These are phyloP conservation scores for Pseudococcus longispinus DNA, from an alignment of 2,888 invertebrate genomes.

Conservation along the genomic window DNA sequence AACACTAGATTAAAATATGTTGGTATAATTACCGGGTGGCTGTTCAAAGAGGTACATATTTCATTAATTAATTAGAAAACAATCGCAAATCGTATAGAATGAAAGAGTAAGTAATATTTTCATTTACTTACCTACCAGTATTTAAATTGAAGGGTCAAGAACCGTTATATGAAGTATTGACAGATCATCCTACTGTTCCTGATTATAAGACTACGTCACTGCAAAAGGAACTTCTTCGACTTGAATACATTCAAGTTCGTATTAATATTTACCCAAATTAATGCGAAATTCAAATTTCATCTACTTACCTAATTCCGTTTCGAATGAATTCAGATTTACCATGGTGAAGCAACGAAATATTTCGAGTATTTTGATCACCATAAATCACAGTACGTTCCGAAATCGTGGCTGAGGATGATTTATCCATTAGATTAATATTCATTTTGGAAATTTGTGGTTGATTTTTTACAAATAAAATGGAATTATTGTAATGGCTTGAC, in stretches of 20 bases:
- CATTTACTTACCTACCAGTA: neutral
- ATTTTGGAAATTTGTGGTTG: neutral
- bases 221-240: neutral
- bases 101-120: neutral
- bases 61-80: neutral
- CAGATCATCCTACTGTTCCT: neutral
- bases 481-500: neutral
- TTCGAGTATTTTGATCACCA: neutral
- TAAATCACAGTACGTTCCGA: constrained; percentile 13
- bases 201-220: neutral
- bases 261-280: neutral
- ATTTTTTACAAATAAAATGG: neutral
- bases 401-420: neutral
- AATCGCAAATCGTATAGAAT: neutral
- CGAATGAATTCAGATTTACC: neutral
- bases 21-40: neutral
- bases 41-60: neutral
- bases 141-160: neutral
- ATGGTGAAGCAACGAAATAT: neutral
- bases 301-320: neutral
- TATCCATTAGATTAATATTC: neutral
- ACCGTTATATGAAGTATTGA: constrained; percentile 4
- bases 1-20: neutral
- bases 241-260: neutral
- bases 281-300: too few relatives aligned